Base-by-base conservation (phyloP, 2,113 vertebrate genomes). In the Seriola quinqueradiata region DNA sequence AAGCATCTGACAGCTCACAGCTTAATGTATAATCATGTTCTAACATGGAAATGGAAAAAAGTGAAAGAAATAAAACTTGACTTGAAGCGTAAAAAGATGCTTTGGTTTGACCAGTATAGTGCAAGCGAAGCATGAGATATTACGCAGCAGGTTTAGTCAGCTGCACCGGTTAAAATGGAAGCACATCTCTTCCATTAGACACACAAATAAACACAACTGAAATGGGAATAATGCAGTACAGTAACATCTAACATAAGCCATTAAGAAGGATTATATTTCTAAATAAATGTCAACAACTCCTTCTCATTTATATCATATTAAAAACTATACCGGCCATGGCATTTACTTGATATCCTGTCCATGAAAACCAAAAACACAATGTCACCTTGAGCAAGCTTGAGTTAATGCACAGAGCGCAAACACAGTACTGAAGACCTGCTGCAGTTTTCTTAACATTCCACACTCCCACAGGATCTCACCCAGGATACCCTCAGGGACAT, bases 101-200 rank as follows among this genome's bases (percentile, higher is more conserved):
- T 61, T 65, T 78, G 66, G 14, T 12, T 73, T 71, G 50, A 5
- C 0, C 10, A 77, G 36, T 28, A 19, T 63, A 73, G 28, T 54
- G 75, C 32, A 44, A 61, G 54, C 50, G 65, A 87, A 87, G 76
- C 28, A 44, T 21, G 59, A 72, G 69, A 55, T 44, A 13, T n/a
- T 48, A 34, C 4, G 13, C 79, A 67, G 76, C 46, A 67, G 64
- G 69, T 80, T 77, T 61, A 38, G 28, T 81, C 81, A 68, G 67
- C 75, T 81, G 77, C 74, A 55, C 42, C 28, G 46, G 67, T 48
- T 40, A 36, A 36, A 36, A 36, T 36, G 34, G 34, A 36, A 36
- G 34, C 34, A 28, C 70, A 75, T 72, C 58, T 64, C 60, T 50
- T 72, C 50, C 42, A 54, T 66, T 65, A 50, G 38, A 67, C 38